Evolutionary conservation across 2,888 invertebrate genomes (phyloP).

Genomic region (Trisateles emortualis): DNA sequence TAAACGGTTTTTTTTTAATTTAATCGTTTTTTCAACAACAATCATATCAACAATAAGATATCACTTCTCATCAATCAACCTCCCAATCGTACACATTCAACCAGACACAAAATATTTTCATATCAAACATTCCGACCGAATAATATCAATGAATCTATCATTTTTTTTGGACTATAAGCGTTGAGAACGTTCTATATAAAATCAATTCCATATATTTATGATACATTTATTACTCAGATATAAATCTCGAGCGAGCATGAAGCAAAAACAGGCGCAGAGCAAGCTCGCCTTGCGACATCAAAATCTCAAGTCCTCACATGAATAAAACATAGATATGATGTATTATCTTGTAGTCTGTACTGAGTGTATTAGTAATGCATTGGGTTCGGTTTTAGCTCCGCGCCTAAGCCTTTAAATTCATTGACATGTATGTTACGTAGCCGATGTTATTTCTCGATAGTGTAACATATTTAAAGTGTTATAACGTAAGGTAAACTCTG

Average conservation of each 20-base stretch:
- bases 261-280: conserved; percentile 62
- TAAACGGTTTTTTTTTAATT: too few relatives aligned
- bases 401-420: conserved; percentile 32
- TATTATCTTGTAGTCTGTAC: conserved; percentile 67
- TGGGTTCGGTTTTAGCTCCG: conserved; percentile 45
- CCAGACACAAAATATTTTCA: conserved; percentile 11
- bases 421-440: conserved; percentile 33
- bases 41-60: conserved; percentile 13
- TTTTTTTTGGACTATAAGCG: conserved; percentile 49
- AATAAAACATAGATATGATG: conserved; percentile 79
- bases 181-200: conserved; percentile 46
- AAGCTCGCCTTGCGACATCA: conserved; percentile 69
- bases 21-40: conserved; percentile 21
- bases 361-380: conserved; percentile 53
- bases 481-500: conserved; percentile 12
- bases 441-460: conserved; percentile 7
- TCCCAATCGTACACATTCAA: neutral
- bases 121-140: conserved; percentile 32
- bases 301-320: conserved; percentile 75
- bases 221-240: conserved; percentile 64
- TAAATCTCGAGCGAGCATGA: conserved; percentile 57
- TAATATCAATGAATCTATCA: conserved; percentile 45
- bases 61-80: conserved; percentile 15
- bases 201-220: conserved; percentile 61
- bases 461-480: conserved; percentile 20